Conservation (phyloP, 2,797 vertebrate species). For the Microtus obscurus region DNA sequence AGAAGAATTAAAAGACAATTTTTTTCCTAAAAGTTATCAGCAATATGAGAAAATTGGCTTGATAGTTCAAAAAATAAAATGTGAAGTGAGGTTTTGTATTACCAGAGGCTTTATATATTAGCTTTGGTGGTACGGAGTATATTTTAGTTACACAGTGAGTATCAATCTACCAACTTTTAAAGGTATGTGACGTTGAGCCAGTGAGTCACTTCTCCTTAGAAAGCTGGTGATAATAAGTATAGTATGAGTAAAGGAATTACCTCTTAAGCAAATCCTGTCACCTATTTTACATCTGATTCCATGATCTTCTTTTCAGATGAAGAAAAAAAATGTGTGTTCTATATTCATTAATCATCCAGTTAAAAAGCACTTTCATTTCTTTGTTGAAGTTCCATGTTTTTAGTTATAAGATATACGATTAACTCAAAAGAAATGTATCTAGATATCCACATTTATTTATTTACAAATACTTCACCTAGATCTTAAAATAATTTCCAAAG, state of each 20-base stretch:
- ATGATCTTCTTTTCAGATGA: constrained; percentile 50
- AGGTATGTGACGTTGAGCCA: neutral
- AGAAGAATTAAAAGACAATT: constrained; percentile 24
- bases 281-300: constrained; percentile 40
- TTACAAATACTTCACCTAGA: constrained; percentile 24
- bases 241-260: constrained; percentile 51
- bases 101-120: neutral
- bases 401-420: neutral
- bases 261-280: constrained; percentile 54
- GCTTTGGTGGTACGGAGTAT: neutral
- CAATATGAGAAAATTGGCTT: constrained; percentile 21
- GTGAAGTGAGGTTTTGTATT: neutral
- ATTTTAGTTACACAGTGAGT: neutral
- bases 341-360: constrained; percentile 18
- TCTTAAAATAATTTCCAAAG: constrained; percentile 44
- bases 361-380: constrained; percentile 7
- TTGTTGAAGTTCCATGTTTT: neutral
- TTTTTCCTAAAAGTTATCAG: neutral
- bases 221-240: constrained; percentile 33
- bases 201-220: neutral
- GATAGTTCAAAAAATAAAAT: neutral
- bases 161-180: constrained; percentile 41
- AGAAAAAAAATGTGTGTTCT: constrained; percentile 45
- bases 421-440: neutral
- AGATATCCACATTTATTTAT: constrained; percentile 38